Conservation (phyloP, 2,797 vertebrate species). For the Acridotheres tristis region DNA sequence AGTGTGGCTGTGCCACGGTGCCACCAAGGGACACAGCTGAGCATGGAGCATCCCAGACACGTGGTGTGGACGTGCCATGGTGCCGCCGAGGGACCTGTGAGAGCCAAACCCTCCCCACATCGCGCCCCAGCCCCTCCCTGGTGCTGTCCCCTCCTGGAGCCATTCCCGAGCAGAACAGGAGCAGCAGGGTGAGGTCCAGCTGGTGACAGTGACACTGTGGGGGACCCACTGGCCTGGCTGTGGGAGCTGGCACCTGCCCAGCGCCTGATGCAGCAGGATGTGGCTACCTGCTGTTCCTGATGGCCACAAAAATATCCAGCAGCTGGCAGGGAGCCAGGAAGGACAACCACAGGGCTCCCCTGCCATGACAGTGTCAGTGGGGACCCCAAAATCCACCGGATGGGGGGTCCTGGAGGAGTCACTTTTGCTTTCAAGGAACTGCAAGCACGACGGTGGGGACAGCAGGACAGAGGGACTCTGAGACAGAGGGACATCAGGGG, state of each 20-base stretch:
- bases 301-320: neutral
- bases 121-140: neutral
- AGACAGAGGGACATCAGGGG: neutral
- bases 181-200: neutral
- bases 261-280: neutral
- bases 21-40: rapidly evolving
- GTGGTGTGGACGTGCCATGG: too few species aligned
- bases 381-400: rapidly evolving
- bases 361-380: rapidly evolving
- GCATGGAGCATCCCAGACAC: rapidly evolving
- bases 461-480: neutral
- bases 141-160: neutral
- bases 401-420: too few species aligned
- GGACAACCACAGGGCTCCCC: rapidly evolving
- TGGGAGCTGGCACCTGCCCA: neutral
- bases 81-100: neutral
- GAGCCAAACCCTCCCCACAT: neutral
- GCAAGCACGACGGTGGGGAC: rapidly evolving
- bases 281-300: neutral
- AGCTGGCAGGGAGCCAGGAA: neutral
- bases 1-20: rapidly evolving
- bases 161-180: rapidly evolving
- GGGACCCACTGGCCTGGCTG: neutral
- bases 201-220: neutral
- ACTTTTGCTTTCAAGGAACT: neutral